Percentiles rank a stretch among this genome's conserved stretches.
These are phyloP conservation scores for Hirtodrosophila confusa DNA, from an alignment of 2,888 invertebrate species.

Conservation along the genomic window DNA sequence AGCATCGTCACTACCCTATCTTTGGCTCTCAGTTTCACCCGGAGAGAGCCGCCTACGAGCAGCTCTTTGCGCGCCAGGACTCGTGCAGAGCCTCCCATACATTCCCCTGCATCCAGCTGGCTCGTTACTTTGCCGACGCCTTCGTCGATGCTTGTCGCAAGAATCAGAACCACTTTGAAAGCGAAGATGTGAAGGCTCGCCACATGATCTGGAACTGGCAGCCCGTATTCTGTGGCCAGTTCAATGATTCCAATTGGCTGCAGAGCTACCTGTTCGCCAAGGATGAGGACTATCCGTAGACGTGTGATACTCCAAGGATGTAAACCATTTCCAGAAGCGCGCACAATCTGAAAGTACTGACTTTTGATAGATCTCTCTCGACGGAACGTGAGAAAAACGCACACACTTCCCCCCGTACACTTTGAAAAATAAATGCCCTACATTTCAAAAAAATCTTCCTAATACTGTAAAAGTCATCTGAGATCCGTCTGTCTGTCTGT, in stretches of 20 bases:
- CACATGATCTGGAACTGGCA: constrained; percentile 90
- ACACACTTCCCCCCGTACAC: no score
- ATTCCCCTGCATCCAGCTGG: constrained; percentile 86
- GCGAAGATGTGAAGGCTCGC: constrained; percentile 84
- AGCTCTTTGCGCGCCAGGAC: constrained; percentile 40
- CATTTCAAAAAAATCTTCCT: no score
- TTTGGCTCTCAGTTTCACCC: constrained; percentile 96
- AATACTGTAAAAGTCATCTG: no score
- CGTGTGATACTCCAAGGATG: no score
- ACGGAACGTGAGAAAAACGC: no score
- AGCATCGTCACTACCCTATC: constrained; percentile 90
- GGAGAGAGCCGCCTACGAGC: constrained; percentile 90
- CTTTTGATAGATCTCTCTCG: no score
- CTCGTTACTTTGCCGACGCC: constrained; percentile 92
- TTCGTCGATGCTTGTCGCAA: constrained; percentile 91
- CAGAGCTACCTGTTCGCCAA: constrained; percentile 89
- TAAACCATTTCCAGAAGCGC: no score
- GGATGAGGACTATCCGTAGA: constrained; percentile 54
- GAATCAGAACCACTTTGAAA: constrained; percentile 86
- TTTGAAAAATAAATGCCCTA: no score
- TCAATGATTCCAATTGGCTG: constrained; percentile 85
- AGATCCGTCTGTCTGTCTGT: no score
- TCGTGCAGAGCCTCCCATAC: constrained; percentile 18
- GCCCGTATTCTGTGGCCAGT: constrained; percentile 86
- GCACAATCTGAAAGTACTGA: no score